Evolutionary conservation across 2,113 vertebrate genomes (phyloP), one percentile per base, ranked within the genome.

Genomic region (Mellivora capensis): DNA sequence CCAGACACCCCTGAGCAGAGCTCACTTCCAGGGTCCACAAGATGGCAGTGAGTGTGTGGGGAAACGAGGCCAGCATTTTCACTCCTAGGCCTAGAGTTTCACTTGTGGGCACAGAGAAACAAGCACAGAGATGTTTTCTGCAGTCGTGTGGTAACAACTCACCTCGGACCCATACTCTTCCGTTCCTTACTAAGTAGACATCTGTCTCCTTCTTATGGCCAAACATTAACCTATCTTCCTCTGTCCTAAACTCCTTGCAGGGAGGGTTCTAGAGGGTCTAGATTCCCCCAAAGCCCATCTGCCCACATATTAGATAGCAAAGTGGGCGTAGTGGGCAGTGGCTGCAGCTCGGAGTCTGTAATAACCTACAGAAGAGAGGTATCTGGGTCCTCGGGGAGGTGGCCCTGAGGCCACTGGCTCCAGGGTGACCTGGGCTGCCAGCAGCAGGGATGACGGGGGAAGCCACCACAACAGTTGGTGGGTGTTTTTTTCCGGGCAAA

Each of bases 111-210:
- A 20, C 82, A 14, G 29, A 14, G 39, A 12, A 34, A 13, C 57
- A 31, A 14, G 59, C 0, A 23, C 0, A 23, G 83, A 84, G 59
- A 47, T 25, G 42, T 23, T n/a, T 18, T n/a, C 21, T 8, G 18
- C 29, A 4, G 10, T 21, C 6, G 6, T 21, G 59, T 44, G 27
- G 27, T 18, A 83, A 18, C 20, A 21, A 34, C 39, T 64, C 20
- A n/a, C 42, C 4, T 0, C 7, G 2, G 81, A 23, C 8, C 29
- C 4, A 4, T 13, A 17, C 42, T 23, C 29, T 23, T n/a, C 14
- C 3, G 3, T 47, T 83, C 44, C 29, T 23, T 23, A 23, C 29
- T n/a, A 23, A n/a, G 64, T 62, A 83, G 20, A 64, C 29, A 34
- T 8, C 59, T 7, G 42, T 31, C 11, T 14, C 44, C 3, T 10